Evolutionary conservation across 2,888 invertebrate genomes (phyloP), one percentile per base, ranked within the genome.

Genomic region (Ichneumoninae sp.): DNA sequence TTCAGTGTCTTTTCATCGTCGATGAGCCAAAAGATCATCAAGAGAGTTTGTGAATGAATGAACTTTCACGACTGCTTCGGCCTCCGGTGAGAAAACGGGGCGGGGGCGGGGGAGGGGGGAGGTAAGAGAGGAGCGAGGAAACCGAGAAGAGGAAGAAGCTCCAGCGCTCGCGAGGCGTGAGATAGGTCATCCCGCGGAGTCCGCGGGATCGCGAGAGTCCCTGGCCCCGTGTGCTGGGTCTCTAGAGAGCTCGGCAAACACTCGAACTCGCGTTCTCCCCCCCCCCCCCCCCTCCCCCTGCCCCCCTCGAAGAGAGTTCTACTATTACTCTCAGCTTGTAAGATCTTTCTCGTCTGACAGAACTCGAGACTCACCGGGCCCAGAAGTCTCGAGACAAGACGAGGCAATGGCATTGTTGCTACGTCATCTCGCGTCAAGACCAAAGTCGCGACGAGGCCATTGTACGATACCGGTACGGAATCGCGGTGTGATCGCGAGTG

Each of bases 191-290:
- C 87, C 76, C 75, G 80, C 88, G 83, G 79, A 79, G 83, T 60
- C 80, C 77, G 77, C 81, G 84, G 75, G 81, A 85, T 87, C 85
- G 88, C 88, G 69, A 80, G 83, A 84, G 50, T 44, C 50, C 71
- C 66, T 87, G 88, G 75, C 83, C 72, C 70, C 74, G 54, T 69
- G 81, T 33, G 78, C 57, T 85, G 62, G 30, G 6, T 33, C 87
- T 90, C 89, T 89, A 90, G 91, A 93, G 93, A 92, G 93, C 93
- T 92, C 90, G 89, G 91, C 91, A 93, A 93, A 93, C 92, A 93
- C 93, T 93, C 89, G 87, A 92, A 74, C 80, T 57, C 62, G 77
- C 68, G 70, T 57, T 66, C 54, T 70, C 78, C 57, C 50, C 36
- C 65, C 33, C 80, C 65, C 33, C 80, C 65, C 47, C 80, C 54